A percentile compares a stretch with the other conserved stretches of the same genome.
Conservation (phyloP, 1,140 invertebrate species). For the Metaphire vulgaris region DNA sequence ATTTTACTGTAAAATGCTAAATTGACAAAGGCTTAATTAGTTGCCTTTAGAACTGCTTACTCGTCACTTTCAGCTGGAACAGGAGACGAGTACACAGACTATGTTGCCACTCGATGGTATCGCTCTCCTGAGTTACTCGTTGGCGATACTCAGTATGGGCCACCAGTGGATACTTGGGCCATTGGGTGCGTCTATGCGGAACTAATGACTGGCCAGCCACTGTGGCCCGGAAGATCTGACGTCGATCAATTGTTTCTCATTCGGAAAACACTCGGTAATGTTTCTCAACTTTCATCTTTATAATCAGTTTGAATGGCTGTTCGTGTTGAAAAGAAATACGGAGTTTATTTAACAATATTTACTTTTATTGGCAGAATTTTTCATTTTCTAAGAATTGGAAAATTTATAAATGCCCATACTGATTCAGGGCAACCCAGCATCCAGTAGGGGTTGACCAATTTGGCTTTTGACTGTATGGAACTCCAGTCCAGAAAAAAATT, state of each 20-base stretch:
- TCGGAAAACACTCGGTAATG: conserved; percentile 66
- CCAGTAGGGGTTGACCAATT: too few species aligned
- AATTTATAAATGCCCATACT: too few species aligned
- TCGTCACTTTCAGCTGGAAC: conserved; percentile 60
- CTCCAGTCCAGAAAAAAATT: too few species aligned
- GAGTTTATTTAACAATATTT: background rate
- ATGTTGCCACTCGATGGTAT: conserved; percentile 98
- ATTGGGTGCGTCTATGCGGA: conserved; percentile 86
- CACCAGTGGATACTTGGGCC: conserved; percentile 96
- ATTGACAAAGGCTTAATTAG: too few species aligned
- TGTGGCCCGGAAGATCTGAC: conserved; percentile 97
- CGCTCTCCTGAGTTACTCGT: conserved; percentile 88
- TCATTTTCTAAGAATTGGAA: too few species aligned
- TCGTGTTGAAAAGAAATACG: background rate
- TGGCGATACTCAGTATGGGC: conserved; percentile 93
- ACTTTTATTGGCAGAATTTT: background rate
- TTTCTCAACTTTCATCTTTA: too few species aligned
- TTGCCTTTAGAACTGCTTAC: too few species aligned
- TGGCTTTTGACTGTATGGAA: too few species aligned
- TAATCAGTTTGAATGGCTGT: background rate
- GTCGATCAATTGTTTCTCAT: conserved; percentile 96
- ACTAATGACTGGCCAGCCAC: conserved; percentile 63
- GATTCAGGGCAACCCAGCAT: too few species aligned
- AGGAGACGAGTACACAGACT: conserved; percentile 97
- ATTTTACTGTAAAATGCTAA: too few species aligned